A percentile compares a stretch with the other conserved stretches of the same genome.
Evolutionary conservation across 2,113 vertebrate genomes (phyloP).

Genomic region (Ophthalmolycus amberensis): DNA sequence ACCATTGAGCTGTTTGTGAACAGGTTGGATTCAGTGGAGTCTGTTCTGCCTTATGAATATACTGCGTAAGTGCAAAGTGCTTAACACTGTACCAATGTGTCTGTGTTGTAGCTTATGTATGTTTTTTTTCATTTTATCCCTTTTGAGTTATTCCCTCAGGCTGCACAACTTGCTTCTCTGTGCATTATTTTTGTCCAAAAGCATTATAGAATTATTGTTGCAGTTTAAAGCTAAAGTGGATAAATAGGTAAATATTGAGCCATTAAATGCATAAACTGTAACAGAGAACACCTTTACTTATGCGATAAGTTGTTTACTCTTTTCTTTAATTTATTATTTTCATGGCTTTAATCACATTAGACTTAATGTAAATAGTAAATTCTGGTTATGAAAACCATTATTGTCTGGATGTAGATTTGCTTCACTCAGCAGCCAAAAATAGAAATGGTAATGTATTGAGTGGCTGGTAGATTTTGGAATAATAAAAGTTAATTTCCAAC

Average conservation of each 20-base stretch:
- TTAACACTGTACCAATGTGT: neutral
- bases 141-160: neutral
- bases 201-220: neutral
- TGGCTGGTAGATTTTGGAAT: neutral
- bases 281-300: neutral
- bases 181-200: neutral
- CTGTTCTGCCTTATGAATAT: constrained; percentile 95
- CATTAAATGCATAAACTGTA: neutral
- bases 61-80: constrained; percentile 87
- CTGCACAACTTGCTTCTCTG: neutral
- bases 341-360: neutral
- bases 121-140: neutral
- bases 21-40: constrained; percentile 95
- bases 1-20: constrained; percentile 94
- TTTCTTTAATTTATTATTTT: neutral
- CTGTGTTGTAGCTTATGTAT: neutral
- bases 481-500: neutral
- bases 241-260: neutral
- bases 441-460: too few species aligned
- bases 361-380: neutral
- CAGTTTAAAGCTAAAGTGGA: neutral
- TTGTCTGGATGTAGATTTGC: neutral
- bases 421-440: too few species aligned
- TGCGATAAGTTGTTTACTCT: neutral
- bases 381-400: neutral